Evolutionary conservation across 2,888 invertebrate species (phyloP).

Genomic region (Falcaria lacertinaria): DNA sequence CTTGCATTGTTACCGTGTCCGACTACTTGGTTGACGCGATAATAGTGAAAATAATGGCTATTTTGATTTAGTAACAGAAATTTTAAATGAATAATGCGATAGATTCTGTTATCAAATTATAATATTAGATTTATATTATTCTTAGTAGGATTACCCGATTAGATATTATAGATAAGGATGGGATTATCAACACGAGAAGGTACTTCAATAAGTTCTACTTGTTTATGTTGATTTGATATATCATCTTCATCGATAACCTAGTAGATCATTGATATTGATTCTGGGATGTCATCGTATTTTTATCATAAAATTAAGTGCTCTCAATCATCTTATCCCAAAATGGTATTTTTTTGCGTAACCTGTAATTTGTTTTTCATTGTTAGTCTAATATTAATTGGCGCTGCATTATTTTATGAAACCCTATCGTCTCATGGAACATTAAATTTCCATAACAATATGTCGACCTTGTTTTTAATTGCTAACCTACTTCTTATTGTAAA

Average conservation of each 20-base stretch:
- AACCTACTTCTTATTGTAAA: slow-evolving; percentile 17
- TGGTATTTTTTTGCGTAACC: neutral
- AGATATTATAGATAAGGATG: too few relatives aligned
- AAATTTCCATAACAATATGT: slow-evolving; percentile 10
- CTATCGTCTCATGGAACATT: neutral
- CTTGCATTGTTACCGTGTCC: slow-evolving; percentile 22
- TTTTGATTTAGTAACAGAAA: neutral
- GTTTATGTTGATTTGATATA: too few relatives aligned
- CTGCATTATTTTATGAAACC: neutral
- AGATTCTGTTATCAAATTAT: too few relatives aligned
- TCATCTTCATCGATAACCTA: too few relatives aligned
- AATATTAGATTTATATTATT: too few relatives aligned
- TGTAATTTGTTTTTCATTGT: neutral
- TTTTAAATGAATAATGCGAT: too few relatives aligned
- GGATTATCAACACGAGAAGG: too few relatives aligned
- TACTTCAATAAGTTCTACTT: too few relatives aligned
- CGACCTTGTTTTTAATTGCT: slow-evolving; percentile 25
- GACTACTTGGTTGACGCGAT: slow-evolving; percentile 13
- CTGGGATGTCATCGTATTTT: too few relatives aligned
- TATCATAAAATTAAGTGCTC: neutral
- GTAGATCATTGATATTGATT: too few relatives aligned
- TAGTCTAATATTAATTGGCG: neutral
- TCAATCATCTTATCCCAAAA: neutral
- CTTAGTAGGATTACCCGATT: too few relatives aligned
- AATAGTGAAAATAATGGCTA: neutral